phyloP scores from a whole-genome alignment of 2,797 vertebrate genomes.

The Nannoperca obscura region DNA sequence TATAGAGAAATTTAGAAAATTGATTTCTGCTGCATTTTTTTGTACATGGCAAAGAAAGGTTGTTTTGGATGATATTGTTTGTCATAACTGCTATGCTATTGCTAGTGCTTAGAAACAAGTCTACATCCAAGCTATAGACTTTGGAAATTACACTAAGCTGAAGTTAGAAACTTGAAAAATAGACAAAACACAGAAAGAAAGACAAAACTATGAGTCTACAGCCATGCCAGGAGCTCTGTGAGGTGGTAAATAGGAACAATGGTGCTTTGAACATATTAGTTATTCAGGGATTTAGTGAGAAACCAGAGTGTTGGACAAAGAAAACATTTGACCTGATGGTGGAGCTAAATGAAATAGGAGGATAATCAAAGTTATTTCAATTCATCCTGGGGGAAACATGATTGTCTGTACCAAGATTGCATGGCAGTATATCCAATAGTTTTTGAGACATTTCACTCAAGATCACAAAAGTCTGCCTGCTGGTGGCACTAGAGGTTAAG shows the following conservation, averaged over 20 bases:
- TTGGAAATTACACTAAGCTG: background rate
- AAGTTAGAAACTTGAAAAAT: background rate
- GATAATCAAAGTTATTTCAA: background rate
- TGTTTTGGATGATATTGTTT: background rate
- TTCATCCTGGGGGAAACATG: background rate
- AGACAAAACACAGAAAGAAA: background rate
- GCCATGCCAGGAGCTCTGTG: background rate
- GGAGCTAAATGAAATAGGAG: background rate
- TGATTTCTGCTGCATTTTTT: background rate
- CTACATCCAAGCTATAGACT: background rate
- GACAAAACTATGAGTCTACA: background rate
- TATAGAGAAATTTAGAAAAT: conserved; percentile 1
- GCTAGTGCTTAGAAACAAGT: background rate
- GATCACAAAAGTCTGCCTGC: too few relatives aligned
- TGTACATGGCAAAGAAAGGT: background rate
- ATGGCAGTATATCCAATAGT: background rate
- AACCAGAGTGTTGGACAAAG: background rate
- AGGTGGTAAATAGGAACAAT: background rate
- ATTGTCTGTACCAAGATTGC: background rate
- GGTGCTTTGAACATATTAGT: background rate
- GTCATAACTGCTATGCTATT: background rate
- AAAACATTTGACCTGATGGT: background rate
- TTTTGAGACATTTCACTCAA: background rate
- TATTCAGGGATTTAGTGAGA: background rate
- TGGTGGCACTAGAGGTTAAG: background rate